A percentile compares a stretch with the other conserved stretches of the same genome.
phyloP scores from a whole-genome alignment of 1,140 invertebrate genomes.

The Habropoda laboriosa region DNA sequence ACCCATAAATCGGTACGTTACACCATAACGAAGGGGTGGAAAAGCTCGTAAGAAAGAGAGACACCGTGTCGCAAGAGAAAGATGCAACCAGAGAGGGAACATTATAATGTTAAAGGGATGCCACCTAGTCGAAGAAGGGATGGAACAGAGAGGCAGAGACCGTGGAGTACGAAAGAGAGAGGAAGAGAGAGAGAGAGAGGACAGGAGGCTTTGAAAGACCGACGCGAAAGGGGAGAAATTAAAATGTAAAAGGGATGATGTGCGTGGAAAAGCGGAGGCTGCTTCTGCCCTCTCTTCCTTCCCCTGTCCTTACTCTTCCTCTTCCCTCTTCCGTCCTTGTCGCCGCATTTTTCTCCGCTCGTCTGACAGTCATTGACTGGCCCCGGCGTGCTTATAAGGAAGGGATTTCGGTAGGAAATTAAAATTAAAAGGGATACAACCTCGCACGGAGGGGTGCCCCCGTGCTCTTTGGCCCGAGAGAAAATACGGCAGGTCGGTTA shows the following conservation, averaged over 20 bases:
- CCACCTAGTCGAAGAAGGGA: constrained; percentile 64
- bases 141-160: constrained; percentile 19
- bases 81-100: constrained; percentile 59
- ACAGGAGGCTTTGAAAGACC: constrained; percentile 73
- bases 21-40: constrained; percentile 65
- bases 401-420: constrained; percentile 76
- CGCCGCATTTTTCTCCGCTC: constrained; percentile 47
- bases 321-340: constrained; percentile 14
- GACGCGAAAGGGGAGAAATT: constrained; percentile 79
- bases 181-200: constrained; percentile 8
- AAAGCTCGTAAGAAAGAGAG: constrained; percentile 49
- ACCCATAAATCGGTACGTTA: constrained; percentile 77
- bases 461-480: constrained; percentile 58
- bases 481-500: constrained; percentile 47
- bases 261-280: constrained; percentile 74
- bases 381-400: constrained; percentile 64
- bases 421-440: constrained; percentile 74
- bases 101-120: constrained; percentile 80
- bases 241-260: constrained; percentile 81
- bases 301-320: not conserved
- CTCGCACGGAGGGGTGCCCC: constrained; percentile 54
- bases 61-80: constrained; percentile 44
- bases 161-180: not conserved
- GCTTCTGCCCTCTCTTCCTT: constrained; percentile 30
- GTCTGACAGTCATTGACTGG: constrained; percentile 58